Evolutionary conservation across 2,113 vertebrate genomes (phyloP).

Genomic region (Glaucomys volans): DNA sequence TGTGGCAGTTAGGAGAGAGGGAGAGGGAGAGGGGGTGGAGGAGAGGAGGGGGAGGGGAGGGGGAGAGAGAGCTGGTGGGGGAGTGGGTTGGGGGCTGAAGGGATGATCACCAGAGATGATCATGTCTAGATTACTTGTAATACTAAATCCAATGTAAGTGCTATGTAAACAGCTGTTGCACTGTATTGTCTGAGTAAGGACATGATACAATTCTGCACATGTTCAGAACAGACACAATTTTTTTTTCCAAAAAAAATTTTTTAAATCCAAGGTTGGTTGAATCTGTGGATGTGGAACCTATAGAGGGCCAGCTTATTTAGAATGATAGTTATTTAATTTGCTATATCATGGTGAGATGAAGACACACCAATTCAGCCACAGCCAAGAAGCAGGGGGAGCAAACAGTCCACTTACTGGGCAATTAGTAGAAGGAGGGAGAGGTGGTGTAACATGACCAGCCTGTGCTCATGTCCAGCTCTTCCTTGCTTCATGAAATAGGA

Average conservation of each 20-base stretch:
- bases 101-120: background rate
- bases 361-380: background rate
- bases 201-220: background rate
- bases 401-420: background rate
- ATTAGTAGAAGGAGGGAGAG: background rate
- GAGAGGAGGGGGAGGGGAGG: too few relatives aligned
- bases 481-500: background rate
- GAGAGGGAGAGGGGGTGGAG: too few relatives aligned
- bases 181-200: background rate
- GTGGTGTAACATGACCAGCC: background rate
- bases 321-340: slow-evolving; percentile 13
- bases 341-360: background rate
- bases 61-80: too few relatives aligned
- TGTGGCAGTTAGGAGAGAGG: too few relatives aligned
- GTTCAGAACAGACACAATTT: background rate
- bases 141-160: background rate
- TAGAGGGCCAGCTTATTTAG: background rate
- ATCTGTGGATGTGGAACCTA: background rate
- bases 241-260: background rate
- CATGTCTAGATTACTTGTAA: background rate
- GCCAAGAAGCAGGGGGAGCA: background rate
- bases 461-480: background rate
- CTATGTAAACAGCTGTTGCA: background rate
- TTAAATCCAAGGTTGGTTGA: background rate
- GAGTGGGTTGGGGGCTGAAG: too few relatives aligned